Base-by-base conservation (phyloP, 2,888 invertebrate genomes). In the Teleiodes luculella region DNA sequence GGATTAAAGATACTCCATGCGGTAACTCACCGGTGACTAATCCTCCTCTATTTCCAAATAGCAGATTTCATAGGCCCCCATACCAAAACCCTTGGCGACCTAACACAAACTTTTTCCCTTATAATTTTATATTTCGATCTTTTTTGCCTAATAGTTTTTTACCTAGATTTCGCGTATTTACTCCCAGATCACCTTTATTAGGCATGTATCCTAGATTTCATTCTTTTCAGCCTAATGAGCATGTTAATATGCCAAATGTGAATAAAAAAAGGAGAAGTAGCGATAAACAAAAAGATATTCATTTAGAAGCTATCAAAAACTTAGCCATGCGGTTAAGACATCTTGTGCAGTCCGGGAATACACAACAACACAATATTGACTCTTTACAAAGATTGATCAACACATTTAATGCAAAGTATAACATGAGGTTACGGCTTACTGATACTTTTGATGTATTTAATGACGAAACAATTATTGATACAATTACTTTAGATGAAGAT, bases 401-500 rank as follows among this genome's bases (percentile, higher is more conserved):
- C 5, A 74, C 77, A 16, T 89, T 76, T 57, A 89, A 89, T 59
- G 50, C 49, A 3, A 78, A 72, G 35, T 87, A 83, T 55, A 71
- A 72, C 50, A 58, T 75, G 8, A 75, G 61, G 47, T 52, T 86
- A 47, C 64, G 70, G 41, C 59, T 88, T 11, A 76, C 72, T 13
- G 59, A 63, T 6, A 43, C 66, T 31, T 77, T 78, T 33, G 73
- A 77, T 31, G 54, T 88, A 11, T 33, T 76, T 11, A 65, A 69
- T 49, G 74, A 77, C 53, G 76, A 76, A 46, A 65, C 61, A 30
- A 67, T 80, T 43, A 59, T 81, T n/a, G 86, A 85, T 57, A 83
- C 83, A 0, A 83, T 88, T 31, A 76, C 78, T 39, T 54, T 87
- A 11, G 82, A 84, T 13, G 80, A 79, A 49, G 84, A 81, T 31